phyloP scores from a whole-genome alignment of 2,888 invertebrate species.

The Plagiodera versicolora region DNA sequence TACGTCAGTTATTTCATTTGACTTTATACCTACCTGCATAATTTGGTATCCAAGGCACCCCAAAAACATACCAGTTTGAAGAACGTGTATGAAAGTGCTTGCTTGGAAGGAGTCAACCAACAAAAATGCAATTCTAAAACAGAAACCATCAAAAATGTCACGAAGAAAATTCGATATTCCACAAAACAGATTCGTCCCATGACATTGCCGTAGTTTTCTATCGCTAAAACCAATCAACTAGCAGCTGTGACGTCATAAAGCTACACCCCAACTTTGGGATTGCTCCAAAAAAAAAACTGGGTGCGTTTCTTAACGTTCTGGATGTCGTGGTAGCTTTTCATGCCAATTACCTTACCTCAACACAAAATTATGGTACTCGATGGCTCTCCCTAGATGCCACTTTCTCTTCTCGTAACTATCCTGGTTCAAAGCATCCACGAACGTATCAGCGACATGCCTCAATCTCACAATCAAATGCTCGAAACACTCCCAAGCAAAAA shows the following conservation, averaged over 20 bases:
- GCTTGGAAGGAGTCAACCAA: constrained; percentile 9
- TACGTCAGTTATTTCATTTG: too few relatives aligned
- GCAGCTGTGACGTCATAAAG: too few relatives aligned
- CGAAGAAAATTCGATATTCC: too few relatives aligned
- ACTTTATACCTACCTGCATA: not conserved
- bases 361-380: constrained; percentile 14
- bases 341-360: constrained; percentile 13
- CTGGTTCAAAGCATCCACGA: constrained; percentile 7
- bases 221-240: too few relatives aligned
- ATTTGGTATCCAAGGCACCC: constrained; percentile 11
- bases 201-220: too few relatives aligned
- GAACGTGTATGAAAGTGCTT: constrained; percentile 13
- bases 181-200: too few relatives aligned
- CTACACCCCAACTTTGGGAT: too few relatives aligned
- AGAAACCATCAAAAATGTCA: too few relatives aligned
- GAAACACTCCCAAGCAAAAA: constrained; percentile 15
- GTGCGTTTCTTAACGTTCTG: too few relatives aligned
- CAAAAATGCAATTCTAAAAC: constrained; percentile 6
- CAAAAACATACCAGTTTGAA: constrained; percentile 14
- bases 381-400: not conserved
- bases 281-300: too few relatives aligned
- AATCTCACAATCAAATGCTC: constrained; percentile 13
- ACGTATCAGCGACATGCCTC: constrained; percentile 7
- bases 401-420: not conserved
- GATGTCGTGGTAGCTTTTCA: too few relatives aligned